Evolutionary conservation across 2,888 invertebrate species (phyloP), one percentile per base, ranked within the genome.

Genomic region (Tolmerus cingulatus): DNA sequence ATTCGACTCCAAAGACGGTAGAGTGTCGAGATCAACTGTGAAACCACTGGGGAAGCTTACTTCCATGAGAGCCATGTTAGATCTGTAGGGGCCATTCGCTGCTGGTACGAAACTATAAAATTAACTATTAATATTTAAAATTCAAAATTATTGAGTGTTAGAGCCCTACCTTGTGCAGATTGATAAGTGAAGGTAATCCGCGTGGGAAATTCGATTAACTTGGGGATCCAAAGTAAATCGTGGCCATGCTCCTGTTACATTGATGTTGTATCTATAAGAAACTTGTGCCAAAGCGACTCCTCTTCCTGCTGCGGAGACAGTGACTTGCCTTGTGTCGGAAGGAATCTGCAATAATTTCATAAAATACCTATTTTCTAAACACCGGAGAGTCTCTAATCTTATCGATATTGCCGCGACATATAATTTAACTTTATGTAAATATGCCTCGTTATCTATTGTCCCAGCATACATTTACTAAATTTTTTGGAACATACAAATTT

Each of bases 31-130:
- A 90, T 98, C 97, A 0, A 97, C 97, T 1, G 96, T 95, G 92
- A 97, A 98, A 27, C 98, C 98, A 14, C 98, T 98, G 0, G 98
- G 98, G 88, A 98, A 93, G 89, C 95, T 95, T 0, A 98, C 96
- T 91, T 98, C 97, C 94, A 98, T 96, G 0, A 98, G 96, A 7
- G 97, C 97, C 95, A 98, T 96, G 89, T 98, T 98, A 89, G 92
- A 93, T 46, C 91, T 90, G 87, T 95, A 95, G 40, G 91, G 89
- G 88, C 91, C 91, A 16, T 91, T 91, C 7, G 90, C 90, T 23
- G 91, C 90, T 12, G 92, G 91, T 3, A 92, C 90, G 87, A 91
- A 92, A 78, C 92, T 91, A 85, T 34, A 27, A n/a, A 82, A 46
- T 30, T 8, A 8, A 5, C 9, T 40, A 40, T 40, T 40, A 40